A percentile compares a stretch with the other conserved stretches of the same genome.
These are phyloP conservation scores for Lutjanus campechanus DNA, from an alignment of 2,797 vertebrate species.

Conservation along the genomic window DNA sequence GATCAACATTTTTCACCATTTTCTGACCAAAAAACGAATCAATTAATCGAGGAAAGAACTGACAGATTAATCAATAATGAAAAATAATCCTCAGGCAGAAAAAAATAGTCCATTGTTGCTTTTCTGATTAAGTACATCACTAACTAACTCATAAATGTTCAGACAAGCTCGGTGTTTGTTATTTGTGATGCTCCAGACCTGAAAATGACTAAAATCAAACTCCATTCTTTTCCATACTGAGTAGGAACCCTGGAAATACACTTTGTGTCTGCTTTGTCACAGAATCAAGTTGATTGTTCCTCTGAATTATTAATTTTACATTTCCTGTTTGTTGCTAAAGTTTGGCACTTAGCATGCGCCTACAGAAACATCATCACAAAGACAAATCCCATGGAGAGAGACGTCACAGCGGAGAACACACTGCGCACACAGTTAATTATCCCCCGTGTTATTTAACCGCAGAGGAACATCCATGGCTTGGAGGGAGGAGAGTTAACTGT, in stretches of 20 bases:
- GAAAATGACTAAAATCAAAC: too few relatives aligned
- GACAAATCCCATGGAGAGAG: neutral
- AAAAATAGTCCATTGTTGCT: too few relatives aligned
- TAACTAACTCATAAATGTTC: too few relatives aligned
- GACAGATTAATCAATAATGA: too few relatives aligned
- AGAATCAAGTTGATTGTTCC: neutral
- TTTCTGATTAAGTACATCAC: too few relatives aligned
- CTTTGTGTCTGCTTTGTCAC: neutral
- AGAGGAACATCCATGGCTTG: slow-evolving; percentile 8
- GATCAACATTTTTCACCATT: too few relatives aligned
- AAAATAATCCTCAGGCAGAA: too few relatives aligned
- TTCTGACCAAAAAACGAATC: too few relatives aligned
- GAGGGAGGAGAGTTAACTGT: neutral
- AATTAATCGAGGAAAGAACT: too few relatives aligned
- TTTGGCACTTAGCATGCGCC: neutral
- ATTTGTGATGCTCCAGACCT: too few relatives aligned
- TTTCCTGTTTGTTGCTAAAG: neutral
- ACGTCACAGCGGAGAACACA: neutral
- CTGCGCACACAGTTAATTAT: slow-evolving; percentile 26
- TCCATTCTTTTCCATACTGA: too few relatives aligned
- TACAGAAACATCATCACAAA: neutral
- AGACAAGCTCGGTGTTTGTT: too few relatives aligned
- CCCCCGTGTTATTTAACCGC: slow-evolving; percentile 25
- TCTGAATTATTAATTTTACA: neutral
- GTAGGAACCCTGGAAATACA: neutral